Evolutionary conservation across 2,888 invertebrate genomes (phyloP), one percentile per base, ranked within the genome.

Genomic region (Tethea ocularis): DNA sequence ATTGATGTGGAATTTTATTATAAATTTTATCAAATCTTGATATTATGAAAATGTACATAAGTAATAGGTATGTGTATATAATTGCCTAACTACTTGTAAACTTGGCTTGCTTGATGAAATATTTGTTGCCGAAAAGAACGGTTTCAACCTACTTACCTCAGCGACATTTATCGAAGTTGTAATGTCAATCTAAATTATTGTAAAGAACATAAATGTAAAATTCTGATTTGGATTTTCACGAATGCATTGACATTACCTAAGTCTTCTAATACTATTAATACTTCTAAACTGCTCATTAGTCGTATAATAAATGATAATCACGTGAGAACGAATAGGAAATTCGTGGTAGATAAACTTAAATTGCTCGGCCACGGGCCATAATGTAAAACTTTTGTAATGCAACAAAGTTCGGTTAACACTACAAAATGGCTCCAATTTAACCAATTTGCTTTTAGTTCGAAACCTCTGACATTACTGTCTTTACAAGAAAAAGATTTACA

Each of bases 1-100:
- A 89, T 88, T 87, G 84, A 89, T 89, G 88, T 74, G 69, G 75
- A 74, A 74, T 83, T 86, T 85, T 88, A 89, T 89, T 88, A 86
- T 85, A 71, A 75, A 80, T 84, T 83, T 81, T 75, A 60, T 58
- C 56, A 36, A 58, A 60, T 57, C 58, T 61, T 56, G 59, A 62
- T 67, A 63, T 62, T 61, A 26, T 57, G 55, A 56, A 33, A 57
- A 59, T 33, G 41, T 59, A 52, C 29, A 2, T 10, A 41, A 53
- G 17, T 20, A n/a, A 33, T 20, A 33, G n/a, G 13, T 24, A 53
- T 33, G 17, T 24, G 13, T 24, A 53, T 33, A 10, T 41, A 17
- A 53, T 53, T 33, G 53, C 53, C 53, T 53, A 11, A 17, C 17
- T 38, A 15, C 7, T 7, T 41, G 17, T 41, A 41, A 5, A n/a